These are phyloP conservation scores for Ceyx melanurus DNA, from an alignment of 2,113 vertebrate genomes.

Conservation along the genomic window DNA sequence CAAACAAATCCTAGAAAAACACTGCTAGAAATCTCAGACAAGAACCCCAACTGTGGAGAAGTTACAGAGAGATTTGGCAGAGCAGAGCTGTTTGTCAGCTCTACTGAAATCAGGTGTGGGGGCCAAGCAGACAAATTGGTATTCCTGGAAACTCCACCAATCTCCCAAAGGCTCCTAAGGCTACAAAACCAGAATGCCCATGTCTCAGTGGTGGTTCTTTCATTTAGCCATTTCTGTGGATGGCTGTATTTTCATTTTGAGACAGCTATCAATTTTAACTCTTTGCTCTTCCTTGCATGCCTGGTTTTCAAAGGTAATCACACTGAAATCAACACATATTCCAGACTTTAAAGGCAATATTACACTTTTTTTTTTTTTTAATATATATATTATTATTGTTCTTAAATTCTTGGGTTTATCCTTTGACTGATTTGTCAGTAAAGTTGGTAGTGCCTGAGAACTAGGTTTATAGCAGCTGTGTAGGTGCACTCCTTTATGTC, in stretches of 20 bases:
- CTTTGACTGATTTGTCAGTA: background rate
- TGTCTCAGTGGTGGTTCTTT: background rate
- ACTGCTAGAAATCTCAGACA: background rate
- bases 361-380: background rate
- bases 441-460: background rate
- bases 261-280: background rate
- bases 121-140: background rate
- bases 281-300: background rate
- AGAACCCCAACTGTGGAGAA: background rate
- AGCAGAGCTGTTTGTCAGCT: background rate
- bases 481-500: background rate
- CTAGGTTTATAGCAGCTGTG: background rate
- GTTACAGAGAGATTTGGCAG: background rate
- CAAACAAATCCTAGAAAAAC: background rate
- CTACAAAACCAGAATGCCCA: background rate
- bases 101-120: background rate
- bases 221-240: background rate
- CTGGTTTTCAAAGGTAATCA: background rate
- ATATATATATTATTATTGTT: background rate
- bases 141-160: background rate
- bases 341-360: constrained; percentile 56
- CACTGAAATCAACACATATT: background rate
- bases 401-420: background rate
- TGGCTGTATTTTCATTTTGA: background rate
- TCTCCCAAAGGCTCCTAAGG: background rate